phyloP scores from a whole-genome alignment of 2,888 invertebrate genomes.

The Pandemis cinnamomeana region DNA sequence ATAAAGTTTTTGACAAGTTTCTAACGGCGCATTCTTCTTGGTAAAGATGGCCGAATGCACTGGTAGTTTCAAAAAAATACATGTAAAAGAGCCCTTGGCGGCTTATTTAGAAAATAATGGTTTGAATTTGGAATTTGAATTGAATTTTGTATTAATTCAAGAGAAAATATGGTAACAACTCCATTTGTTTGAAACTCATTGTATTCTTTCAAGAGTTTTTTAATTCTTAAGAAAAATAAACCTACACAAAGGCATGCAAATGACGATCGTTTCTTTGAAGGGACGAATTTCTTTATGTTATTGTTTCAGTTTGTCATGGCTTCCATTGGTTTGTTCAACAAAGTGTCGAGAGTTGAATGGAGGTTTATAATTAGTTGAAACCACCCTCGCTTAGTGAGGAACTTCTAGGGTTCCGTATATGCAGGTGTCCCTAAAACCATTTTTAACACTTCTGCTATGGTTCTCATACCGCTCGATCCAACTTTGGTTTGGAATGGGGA shows the following conservation, averaged over 20 bases:
- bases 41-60: no score
- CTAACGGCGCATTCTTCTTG: no score
- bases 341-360: not conserved
- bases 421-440: no score
- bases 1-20: no score
- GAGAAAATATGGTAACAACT: not conserved
- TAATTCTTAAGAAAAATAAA: conserved; percentile 25
- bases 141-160: not conserved
- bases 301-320: conserved; percentile 22
- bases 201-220: conserved; percentile 12
- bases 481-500: no score
- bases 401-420: not conserved
- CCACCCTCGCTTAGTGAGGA: not conserved
- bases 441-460: no score
- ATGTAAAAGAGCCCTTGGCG: no score
- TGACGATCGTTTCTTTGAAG: conserved; percentile 23
- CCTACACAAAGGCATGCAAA: conserved; percentile 24
- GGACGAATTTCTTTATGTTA: conserved; percentile 17
- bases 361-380: conserved; percentile 4
- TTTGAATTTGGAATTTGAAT: no score
- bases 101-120: no score
- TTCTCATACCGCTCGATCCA: no score
- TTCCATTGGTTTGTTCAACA: not conserved
- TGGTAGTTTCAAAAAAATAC: no score
- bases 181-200: conserved; percentile 12